A percentile compares a stretch with the other conserved stretches of the same genome.
Conservation (phyloP, 1,140 invertebrate genomes). For the Zelostemma sp. region DNA sequence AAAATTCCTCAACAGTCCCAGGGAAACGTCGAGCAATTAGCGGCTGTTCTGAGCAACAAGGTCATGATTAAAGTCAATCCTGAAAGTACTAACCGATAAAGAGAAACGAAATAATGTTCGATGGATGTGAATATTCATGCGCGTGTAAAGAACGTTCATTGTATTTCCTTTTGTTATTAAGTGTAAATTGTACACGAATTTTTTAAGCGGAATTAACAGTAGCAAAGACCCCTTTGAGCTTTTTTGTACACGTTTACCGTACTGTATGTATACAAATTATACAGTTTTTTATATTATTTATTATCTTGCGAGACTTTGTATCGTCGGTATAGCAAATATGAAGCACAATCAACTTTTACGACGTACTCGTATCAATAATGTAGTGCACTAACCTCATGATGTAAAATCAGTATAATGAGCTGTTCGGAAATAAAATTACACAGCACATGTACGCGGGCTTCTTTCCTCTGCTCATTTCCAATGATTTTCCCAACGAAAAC, state of each 20-base stretch:
- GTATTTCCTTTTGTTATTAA: constrained; percentile 38
- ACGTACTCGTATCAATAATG: too few species aligned
- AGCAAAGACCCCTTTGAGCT: constrained; percentile 19
- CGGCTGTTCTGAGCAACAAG: constrained; percentile 61
- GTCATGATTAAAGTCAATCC: constrained; percentile 67
- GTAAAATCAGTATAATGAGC: too few species aligned
- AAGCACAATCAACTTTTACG: too few species aligned
- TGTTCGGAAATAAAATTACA: too few species aligned
- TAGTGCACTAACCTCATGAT: too few species aligned
- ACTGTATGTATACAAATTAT: too few species aligned
- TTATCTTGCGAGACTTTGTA: constrained; percentile 25
- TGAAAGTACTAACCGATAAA: constrained; percentile 63
- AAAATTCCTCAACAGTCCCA: constrained; percentile 45
- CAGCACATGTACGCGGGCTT: too few species aligned
- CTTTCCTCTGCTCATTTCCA: too few species aligned
- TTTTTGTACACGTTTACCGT: constrained; percentile 30
- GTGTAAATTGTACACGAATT: constrained; percentile 36
- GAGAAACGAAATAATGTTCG: constrained; percentile 1
- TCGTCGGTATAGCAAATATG: constrained; percentile 17
- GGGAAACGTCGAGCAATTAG: constrained; percentile 62
- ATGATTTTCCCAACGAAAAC: too few species aligned
- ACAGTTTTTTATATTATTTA: constrained; percentile 42
- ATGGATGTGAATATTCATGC: constrained; percentile 37
- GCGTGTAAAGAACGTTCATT: constrained; percentile 24
- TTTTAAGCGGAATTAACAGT: constrained; percentile 15